Percentiles rank a stretch among this genome's conserved stretches.
These are phyloP conservation scores for Marasmarcha lunaedactyla DNA, from an alignment of 2,888 invertebrate species.

Conservation along the genomic window DNA sequence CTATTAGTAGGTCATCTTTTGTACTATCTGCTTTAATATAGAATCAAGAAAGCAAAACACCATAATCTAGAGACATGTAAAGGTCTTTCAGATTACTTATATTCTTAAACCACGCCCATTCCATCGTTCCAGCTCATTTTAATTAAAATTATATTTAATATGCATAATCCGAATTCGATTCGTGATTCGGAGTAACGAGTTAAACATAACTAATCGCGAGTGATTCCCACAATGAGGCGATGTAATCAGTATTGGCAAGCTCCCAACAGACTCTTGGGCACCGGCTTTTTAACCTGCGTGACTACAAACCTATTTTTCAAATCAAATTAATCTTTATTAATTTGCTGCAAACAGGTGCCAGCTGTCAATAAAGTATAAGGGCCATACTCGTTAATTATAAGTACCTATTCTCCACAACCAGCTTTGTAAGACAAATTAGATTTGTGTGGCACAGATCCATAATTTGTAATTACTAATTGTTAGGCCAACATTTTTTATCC, in stretches of 20 bases:
- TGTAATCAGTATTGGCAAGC: background rate
- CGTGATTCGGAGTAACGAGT: background rate
- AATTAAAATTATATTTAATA: conserved; percentile 1
- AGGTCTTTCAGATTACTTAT: too few relatives aligned
- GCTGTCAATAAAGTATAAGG: conserved; percentile 31
- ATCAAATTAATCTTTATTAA: conserved; percentile 43
- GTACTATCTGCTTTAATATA: too few relatives aligned
- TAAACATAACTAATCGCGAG: background rate
- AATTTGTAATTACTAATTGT: too few relatives aligned
- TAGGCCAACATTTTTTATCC: too few relatives aligned
- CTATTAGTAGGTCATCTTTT: too few relatives aligned
- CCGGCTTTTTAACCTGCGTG: conserved; percentile 21
- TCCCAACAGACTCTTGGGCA: conserved; percentile 25
- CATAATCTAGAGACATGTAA: too few relatives aligned
- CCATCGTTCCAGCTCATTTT: too few relatives aligned
- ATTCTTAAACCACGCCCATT: too few relatives aligned
- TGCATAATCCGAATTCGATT: background rate
- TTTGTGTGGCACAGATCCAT: too few relatives aligned
- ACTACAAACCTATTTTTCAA: conserved; percentile 43
- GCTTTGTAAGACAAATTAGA: too few relatives aligned
- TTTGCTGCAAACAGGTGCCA: conserved; percentile 33
- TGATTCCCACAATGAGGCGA: background rate
- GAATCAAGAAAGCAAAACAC: too few relatives aligned
- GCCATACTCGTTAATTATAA: conserved; percentile 28
- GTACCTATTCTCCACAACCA: conserved; percentile 16